phyloP scores from a whole-genome alignment of 1,140 invertebrate species.

The Leptopilina boulardi region DNA sequence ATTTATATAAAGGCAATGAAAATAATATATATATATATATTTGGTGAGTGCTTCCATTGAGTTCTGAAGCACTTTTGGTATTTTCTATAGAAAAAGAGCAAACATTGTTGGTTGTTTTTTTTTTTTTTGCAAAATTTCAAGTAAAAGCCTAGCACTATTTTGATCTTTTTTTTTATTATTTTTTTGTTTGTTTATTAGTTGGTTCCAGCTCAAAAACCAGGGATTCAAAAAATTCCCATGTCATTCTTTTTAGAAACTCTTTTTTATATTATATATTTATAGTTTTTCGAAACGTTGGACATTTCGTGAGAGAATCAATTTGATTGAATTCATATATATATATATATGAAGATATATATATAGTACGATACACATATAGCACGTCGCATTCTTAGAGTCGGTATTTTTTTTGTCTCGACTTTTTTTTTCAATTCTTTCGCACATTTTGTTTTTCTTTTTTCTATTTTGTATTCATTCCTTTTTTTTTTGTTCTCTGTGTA shows the following conservation, averaged over 20 bases:
- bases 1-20: too few relatives aligned
- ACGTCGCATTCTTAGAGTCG: background rate
- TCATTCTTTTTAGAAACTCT: background rate
- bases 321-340: background rate
- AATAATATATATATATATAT: background rate
- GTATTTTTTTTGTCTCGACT: background rate
- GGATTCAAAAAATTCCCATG: background rate
- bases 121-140: background rate
- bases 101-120: background rate
- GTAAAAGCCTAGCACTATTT: conserved; percentile 2
- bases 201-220: background rate
- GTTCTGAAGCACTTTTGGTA: conserved; percentile 3
- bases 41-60: background rate
- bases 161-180: background rate
- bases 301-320: conserved; percentile 1
- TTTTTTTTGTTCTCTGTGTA: background rate
- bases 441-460: background rate
- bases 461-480: background rate
- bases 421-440: background rate
- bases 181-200: too few relatives aligned
- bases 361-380: too few relatives aligned
- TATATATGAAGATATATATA: too few relatives aligned
- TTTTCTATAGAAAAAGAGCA: background rate
- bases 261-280: background rate
- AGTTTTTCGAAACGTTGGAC: background rate